These are phyloP conservation scores for Synanthedon tipuliformis DNA, from an alignment of 2,888 invertebrate species.

Conservation along the genomic window DNA sequence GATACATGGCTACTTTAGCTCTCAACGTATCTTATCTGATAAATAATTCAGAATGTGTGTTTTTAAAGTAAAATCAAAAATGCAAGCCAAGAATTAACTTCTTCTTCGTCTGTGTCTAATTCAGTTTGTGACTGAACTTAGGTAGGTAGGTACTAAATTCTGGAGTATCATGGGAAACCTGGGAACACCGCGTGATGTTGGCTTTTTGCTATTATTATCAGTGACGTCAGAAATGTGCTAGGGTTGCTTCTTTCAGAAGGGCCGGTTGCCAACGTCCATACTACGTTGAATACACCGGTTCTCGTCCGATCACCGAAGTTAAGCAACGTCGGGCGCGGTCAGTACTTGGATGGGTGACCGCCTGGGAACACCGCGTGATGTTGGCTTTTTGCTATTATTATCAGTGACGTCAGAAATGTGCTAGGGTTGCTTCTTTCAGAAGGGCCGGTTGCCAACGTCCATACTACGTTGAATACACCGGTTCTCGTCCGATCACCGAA, in stretches of 20 bases:
- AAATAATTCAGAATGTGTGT: background rate
- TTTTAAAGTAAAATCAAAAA: too few species aligned
- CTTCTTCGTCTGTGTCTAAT: too few species aligned
- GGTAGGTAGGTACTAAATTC: too few species aligned
- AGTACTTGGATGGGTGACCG: constrained; percentile 22
- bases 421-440: too few species aligned
- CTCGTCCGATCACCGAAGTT: constrained; percentile 22
- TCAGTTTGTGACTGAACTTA: too few species aligned
- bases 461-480: constrained; percentile 19
- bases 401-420: too few species aligned
- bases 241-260: too few species aligned
- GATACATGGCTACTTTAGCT: constrained; percentile 8
- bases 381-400: constrained; percentile 12
- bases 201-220: too few species aligned
- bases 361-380: constrained; percentile 19
- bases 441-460: constrained; percentile 12
- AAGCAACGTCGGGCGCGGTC: constrained; percentile 19
- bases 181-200: constrained; percentile 19
- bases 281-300: constrained; percentile 19
- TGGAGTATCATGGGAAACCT: constrained; percentile 13
- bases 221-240: too few species aligned
- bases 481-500: constrained; percentile 22
- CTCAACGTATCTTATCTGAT: constrained; percentile 1
- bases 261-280: constrained; percentile 14
- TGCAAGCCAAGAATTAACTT: too few species aligned